Evolutionary conservation across 2,797 vertebrate species (phyloP).

Genomic region (Decapterus maruadsi): DNA sequence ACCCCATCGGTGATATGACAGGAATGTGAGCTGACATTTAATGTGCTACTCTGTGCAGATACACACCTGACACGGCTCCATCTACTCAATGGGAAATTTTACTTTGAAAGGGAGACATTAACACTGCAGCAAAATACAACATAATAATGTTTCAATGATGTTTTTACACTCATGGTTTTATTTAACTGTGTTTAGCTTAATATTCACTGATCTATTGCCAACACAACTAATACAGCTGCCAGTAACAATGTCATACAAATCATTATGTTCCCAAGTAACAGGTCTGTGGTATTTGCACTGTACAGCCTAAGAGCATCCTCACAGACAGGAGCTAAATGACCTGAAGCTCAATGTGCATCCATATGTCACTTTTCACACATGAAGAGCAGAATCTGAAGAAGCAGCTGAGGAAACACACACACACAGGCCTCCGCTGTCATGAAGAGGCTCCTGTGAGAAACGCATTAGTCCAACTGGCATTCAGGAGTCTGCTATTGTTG

Average conservation of each 20-base stretch:
- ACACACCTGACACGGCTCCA: slow-evolving; percentile 53
- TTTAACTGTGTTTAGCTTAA: background rate
- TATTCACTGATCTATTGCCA: slow-evolving; percentile 9
- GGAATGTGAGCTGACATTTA: slow-evolving; percentile 51
- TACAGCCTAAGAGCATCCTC: slow-evolving; percentile 35
- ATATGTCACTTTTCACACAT: slow-evolving; percentile 79
- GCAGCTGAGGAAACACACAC: slow-evolving; percentile 63
- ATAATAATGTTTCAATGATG: slow-evolving; percentile 14
- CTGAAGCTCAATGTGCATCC: slow-evolving; percentile 66
- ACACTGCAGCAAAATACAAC: slow-evolving; percentile 14
- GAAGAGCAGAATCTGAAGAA: slow-evolving; percentile 56
- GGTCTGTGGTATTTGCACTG: slow-evolving; percentile 33
- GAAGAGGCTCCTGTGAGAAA: background rate
- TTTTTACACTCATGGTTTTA: slow-evolving; percentile 1
- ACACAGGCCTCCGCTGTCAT: background rate
- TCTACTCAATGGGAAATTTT: slow-evolving; percentile 11
- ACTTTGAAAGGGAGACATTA: background rate
- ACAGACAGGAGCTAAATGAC: slow-evolving; percentile 67
- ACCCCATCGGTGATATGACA: slow-evolving; percentile 44
- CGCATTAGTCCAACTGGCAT: background rate
- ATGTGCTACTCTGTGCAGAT: slow-evolving; percentile 27
- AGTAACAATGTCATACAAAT: slow-evolving; percentile 23
- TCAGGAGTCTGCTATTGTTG: background rate
- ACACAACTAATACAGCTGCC: background rate
- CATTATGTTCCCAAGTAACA: slow-evolving; percentile 12